These are phyloP conservation scores for Agelas oroides DNA, from an alignment of 37 sponge, comb jelly and placozoan genomes.

Conservation along the genomic window DNA sequence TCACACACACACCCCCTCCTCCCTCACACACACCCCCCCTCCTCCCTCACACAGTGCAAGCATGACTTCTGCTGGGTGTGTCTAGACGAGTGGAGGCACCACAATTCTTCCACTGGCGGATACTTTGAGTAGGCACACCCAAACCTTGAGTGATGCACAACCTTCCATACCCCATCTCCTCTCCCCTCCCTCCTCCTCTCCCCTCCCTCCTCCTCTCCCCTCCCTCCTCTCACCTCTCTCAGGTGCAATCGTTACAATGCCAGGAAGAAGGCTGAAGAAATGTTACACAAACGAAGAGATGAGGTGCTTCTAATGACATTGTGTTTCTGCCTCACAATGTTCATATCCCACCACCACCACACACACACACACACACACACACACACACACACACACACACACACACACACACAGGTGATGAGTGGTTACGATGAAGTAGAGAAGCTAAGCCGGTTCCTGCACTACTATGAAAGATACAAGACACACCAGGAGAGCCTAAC, in stretches of 20 bases:
- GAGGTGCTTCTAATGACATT: background rate
- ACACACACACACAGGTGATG: background rate
- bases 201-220: background rate
- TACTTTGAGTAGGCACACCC: conserved; percentile 65
- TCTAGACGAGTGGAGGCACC: conserved; percentile 82
- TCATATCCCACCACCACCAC: background rate
- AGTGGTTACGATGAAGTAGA: conserved; percentile 44
- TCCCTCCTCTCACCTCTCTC: background rate
- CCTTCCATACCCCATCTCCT: background rate
- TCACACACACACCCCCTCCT: background rate
- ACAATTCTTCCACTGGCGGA: conserved; percentile 90
- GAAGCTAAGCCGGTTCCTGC: conserved; percentile 43
- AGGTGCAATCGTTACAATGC: conserved; percentile 73
- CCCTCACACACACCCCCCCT: background rate
- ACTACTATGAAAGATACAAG: conserved; percentile 66
- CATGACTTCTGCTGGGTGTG: conserved; percentile 97
- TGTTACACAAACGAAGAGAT: conserved; percentile 32
- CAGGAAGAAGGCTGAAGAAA: conserved; percentile 50
- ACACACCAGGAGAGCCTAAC: conserved; percentile 45
- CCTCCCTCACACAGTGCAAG: conserved; percentile 68
- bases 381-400: too few relatives aligned
- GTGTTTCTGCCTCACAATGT: too few relatives aligned
- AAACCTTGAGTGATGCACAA: too few relatives aligned
- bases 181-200: background rate
- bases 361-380: conserved; percentile 8